Conservation (phyloP, 1,140 invertebrate species). For the Penaeus japonicus region DNA sequence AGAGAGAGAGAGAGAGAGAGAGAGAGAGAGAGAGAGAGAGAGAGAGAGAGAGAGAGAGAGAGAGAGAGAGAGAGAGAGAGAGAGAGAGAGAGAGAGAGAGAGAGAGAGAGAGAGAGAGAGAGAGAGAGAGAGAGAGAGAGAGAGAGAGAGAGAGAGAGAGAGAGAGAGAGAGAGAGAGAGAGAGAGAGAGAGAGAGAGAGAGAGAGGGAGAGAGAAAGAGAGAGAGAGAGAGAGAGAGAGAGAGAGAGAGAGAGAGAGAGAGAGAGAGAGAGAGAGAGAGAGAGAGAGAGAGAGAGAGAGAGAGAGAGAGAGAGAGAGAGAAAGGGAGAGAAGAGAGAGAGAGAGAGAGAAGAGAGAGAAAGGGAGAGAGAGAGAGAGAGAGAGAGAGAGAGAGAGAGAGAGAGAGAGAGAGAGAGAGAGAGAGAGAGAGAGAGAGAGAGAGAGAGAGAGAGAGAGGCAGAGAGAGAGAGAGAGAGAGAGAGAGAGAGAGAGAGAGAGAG, state of each 20-base stretch:
- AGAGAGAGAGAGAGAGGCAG: too few species aligned
- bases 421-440: not conserved
- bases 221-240: too few species aligned
- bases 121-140: too few species aligned
- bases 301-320: not conserved
- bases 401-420: not conserved
- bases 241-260: not conserved
- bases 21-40: not conserved
- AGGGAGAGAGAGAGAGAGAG: not conserved
- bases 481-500: too few species aligned
- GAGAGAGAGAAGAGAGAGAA: not conserved
- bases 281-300: not conserved
- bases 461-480: too few species aligned
- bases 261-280: not conserved
- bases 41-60: not conserved
- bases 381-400: not conserved
- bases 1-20: not conserved
- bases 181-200: too few species aligned
- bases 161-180: too few species aligned
- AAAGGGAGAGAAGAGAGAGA: not conserved
- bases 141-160: too few species aligned
- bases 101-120: not conserved
- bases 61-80: not conserved
- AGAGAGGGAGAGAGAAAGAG: too few species aligned
- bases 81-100: not conserved